phyloP scores from a whole-genome alignment of 1,140 invertebrate genomes.

The Drosophila pseudoananassae region DNA sequence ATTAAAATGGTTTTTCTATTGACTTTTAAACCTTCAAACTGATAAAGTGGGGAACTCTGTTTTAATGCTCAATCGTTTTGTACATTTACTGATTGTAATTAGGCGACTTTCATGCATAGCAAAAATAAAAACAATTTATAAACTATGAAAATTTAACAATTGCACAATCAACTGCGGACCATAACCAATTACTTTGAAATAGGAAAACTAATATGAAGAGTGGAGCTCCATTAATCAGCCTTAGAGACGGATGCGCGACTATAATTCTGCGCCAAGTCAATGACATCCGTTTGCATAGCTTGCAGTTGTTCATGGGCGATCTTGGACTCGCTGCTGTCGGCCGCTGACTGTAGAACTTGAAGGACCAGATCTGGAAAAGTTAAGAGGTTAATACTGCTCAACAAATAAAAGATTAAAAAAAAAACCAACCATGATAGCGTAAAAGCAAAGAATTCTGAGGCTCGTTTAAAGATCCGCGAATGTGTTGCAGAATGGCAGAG shows the following conservation, averaged over 20 bases:
- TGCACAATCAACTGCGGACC: constrained; percentile 38
- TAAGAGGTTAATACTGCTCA: background rate
- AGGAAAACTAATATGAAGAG: background rate
- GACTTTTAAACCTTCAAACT: constrained; percentile 41
- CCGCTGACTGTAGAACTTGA: constrained; percentile 85
- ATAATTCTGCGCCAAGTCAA: constrained; percentile 85
- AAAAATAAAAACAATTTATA: constrained; percentile 73
- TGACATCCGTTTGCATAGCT: constrained; percentile 84
- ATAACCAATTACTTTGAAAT: constrained; percentile 41
- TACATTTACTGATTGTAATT: constrained; percentile 65
- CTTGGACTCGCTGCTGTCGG: constrained; percentile 83
- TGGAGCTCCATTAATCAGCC: constrained; percentile 55
- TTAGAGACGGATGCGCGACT: constrained; percentile 84
- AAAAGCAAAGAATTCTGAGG: constrained; percentile 88
- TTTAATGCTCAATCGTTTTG: constrained; percentile 39
- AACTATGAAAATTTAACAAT: constrained; percentile 59
- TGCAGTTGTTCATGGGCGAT: constrained; percentile 79
- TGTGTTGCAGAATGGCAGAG: constrained; percentile 89
- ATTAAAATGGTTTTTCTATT: constrained; percentile 28
- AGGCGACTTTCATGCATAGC: constrained; percentile 56
- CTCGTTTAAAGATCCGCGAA: constrained; percentile 88
- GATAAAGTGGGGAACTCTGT: constrained; percentile 50
- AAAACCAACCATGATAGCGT: constrained; percentile 90
- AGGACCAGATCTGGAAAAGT: constrained; percentile 86
- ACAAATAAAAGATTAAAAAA: background rate